Conservation (phyloP, 2,888 invertebrate genomes). For the Carcina quercana region DNA sequence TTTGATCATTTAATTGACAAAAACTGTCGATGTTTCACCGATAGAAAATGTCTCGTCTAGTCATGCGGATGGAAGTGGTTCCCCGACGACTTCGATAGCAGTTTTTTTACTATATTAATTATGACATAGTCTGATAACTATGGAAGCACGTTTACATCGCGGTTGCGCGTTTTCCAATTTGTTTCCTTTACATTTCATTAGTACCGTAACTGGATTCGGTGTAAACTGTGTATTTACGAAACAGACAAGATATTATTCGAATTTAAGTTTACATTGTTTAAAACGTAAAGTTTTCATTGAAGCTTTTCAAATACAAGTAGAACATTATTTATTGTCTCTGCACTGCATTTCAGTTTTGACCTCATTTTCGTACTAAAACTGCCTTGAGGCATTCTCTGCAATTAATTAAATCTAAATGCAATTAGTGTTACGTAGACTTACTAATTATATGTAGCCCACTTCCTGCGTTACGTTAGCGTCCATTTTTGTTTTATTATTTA, state of each 20-base stretch:
- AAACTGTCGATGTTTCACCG: constrained; percentile 6
- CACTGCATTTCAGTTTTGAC: too few species aligned
- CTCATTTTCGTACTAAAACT: constrained; percentile 18
- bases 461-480: constrained; percentile 31
- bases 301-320: too few species aligned
- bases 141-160: constrained; percentile 38
- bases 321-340: too few species aligned
- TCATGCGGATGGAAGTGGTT: constrained; percentile 47
- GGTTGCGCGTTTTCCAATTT: constrained; percentile 17
- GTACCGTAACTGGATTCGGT: constrained; percentile 4
- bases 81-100: constrained; percentile 5
- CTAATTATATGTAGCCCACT: constrained; percentile 47
- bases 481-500: too few species aligned
- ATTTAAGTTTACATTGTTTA: too few species aligned
- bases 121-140: constrained; percentile 64
- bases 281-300: too few species aligned
- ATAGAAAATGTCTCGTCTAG: constrained; percentile 25
- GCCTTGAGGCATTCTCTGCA: constrained; percentile 41
- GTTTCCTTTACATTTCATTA: constrained; percentile 15
- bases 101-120: constrained; percentile 48
- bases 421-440: constrained; percentile 37
- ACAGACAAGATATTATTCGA: too few species aligned
- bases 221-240: constrained; percentile 5
- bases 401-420: constrained; percentile 22
- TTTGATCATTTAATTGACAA: constrained; percentile 5